Evolutionary conservation across 1,140 invertebrate species (phyloP), one percentile per base, ranked within the genome.

Genomic region (Eulimnadia texana): DNA sequence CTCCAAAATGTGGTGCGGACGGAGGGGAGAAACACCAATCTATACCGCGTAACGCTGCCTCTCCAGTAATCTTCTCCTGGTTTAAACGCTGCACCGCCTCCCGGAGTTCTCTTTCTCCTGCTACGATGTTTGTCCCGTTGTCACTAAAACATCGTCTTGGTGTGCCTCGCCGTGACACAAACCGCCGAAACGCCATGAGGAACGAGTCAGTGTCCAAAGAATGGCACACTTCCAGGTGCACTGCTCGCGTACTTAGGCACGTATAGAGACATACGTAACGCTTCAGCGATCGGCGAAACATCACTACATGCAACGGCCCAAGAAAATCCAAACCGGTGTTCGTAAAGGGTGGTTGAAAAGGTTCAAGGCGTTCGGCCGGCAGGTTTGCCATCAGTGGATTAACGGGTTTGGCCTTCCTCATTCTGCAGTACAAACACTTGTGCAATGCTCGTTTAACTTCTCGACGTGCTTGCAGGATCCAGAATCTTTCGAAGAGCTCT

Each of bases 311-410:
- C 1, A 68, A 47, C 13, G 67, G 68, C 0, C 66, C 68, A 51
- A 65, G 67, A 59, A 62, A 68, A 50, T 69, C 67, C 16, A 67
- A 13, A n/a, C 68, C 68, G 19, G 61, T 54, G 10, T 50, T 33
- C 0, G 58, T 42, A 51, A 67, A 67, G 19, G 60, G 62, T 22
- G 55, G 33, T 19, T 50, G 19, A 25, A 60, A 51, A 22, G 58
- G 33, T 11, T 50, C 22, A 6, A 53, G 9, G 3, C 59, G 22
- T 11, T 47, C 50, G 10, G n/a, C 23, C 1, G 63, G 60, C 13
- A 64, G 52, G 13, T 11, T 25, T 0, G 47, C 63, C 63, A 64
- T 64, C 19, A 11, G 33, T n/a, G n/a, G n/a, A n/a, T n/a, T n/a
- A n/a, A n/a, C n/a, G n/a, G n/a, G n/a, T n/a, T n/a, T n/a, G n/a